Percentiles rank a stretch among this genome's conserved stretches.
These are phyloP conservation scores for Myotis pilosus DNA, from an alignment of 2,797 vertebrate species.

Conservation along the genomic window DNA sequence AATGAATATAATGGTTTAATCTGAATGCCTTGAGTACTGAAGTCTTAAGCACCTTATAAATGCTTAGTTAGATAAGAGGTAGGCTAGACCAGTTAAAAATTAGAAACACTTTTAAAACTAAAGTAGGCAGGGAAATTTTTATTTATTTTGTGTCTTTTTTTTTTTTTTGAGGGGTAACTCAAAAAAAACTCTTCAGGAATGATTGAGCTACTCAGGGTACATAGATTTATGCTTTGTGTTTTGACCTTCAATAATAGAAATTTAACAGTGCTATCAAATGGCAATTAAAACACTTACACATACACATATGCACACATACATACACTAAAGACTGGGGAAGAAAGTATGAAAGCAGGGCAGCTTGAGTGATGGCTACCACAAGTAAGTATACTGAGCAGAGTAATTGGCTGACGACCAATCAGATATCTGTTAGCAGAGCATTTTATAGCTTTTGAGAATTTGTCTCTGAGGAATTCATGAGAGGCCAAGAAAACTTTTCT, in stretches of 20 bases:
- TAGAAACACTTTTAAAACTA: slow-evolving; percentile 22
- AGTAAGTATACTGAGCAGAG: neutral
- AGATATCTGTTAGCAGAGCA: neutral
- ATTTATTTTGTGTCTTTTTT: neutral
- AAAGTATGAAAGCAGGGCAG: neutral
- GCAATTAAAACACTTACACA: neutral
- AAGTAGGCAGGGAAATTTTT: neutral
- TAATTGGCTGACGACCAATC: neutral
- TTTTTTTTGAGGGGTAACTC: neutral
- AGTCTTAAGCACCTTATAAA: neutral
- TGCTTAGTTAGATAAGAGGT: neutral
- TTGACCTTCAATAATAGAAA: neutral
- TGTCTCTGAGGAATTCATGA: neutral
- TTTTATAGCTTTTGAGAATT: neutral
- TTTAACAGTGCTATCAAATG: neutral
- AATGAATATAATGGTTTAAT: neutral
- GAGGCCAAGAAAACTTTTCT: neutral
- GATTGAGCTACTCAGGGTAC: neutral
- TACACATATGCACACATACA: neutral
- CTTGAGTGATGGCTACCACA: neutral
- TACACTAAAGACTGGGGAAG: neutral
- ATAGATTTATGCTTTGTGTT: slow-evolving; percentile 18
- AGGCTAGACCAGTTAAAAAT: neutral
- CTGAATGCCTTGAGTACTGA: neutral
- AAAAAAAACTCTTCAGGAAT: neutral